These are phyloP conservation scores for Vandiemenella viatica DNA, from an alignment of 2,888 invertebrate species.

Conservation along the genomic window DNA sequence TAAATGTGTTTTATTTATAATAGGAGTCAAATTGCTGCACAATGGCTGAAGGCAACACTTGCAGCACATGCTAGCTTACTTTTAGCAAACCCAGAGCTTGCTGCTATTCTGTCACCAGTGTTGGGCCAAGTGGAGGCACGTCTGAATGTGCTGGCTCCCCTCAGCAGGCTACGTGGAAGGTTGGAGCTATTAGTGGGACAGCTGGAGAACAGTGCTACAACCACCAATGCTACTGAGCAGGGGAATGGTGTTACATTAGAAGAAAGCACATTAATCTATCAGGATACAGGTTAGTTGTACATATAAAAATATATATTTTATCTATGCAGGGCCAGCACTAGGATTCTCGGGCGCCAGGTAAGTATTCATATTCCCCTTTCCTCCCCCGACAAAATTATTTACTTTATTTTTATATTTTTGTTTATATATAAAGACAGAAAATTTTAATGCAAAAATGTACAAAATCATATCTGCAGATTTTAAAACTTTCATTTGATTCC, in stretches of 20 bases:
- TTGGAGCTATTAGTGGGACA: conserved; percentile 42
- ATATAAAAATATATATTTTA: neutral
- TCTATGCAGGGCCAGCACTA: too few species aligned
- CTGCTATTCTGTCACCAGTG: conserved; percentile 38
- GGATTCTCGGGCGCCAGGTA: too few species aligned
- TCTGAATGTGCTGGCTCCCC: conserved; percentile 33
- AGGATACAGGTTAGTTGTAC: conserved; percentile 28
- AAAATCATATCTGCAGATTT: too few species aligned
- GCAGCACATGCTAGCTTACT: conserved; percentile 43
- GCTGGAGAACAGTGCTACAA: conserved; percentile 29
- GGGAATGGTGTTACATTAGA: too few species aligned
- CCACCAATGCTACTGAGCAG: conserved; percentile 27
- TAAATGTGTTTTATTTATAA: conserved; percentile 15
- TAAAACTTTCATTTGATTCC: too few species aligned
- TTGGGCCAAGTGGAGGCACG: conserved; percentile 41
- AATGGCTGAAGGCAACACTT: conserved; percentile 44
- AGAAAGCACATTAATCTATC: conserved; percentile 35
- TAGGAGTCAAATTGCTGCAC: conserved; percentile 36
- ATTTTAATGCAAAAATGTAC: too few species aligned
- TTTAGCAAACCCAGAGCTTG: conserved; percentile 42
- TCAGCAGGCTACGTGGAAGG: conserved; percentile 43
- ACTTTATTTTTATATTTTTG: too few species aligned
- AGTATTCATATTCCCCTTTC: too few species aligned
- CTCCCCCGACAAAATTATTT: too few species aligned
- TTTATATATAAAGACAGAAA: too few species aligned